phyloP scores from a whole-genome alignment of 2,888 invertebrate genomes.

The Furcula furcula region DNA sequence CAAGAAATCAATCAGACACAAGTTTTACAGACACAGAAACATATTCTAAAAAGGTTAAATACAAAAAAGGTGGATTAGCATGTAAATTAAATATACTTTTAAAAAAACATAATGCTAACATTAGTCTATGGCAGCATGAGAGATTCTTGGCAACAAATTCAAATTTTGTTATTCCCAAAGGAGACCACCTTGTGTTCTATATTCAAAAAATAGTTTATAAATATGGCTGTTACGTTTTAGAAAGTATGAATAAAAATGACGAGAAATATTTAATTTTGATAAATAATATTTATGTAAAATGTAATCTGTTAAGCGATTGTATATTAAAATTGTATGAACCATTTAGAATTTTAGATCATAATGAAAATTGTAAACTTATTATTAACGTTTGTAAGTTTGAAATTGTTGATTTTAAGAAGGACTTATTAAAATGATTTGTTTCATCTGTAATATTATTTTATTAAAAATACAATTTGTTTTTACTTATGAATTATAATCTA shows the following conservation, averaged over 20 bases:
- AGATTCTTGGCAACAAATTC: conserved; percentile 68
- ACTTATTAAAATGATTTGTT: too few relatives aligned
- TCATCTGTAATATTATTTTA: too few relatives aligned
- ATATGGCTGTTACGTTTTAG: conserved; percentile 57
- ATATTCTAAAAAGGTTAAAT: conserved; percentile 51
- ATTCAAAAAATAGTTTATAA: conserved; percentile 49
- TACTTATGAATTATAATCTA: too few relatives aligned
- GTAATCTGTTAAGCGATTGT: conserved; percentile 34
- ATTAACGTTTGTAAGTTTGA: conserved; percentile 70
- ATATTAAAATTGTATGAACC: conserved; percentile 62
- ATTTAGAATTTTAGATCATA: conserved; percentile 41
- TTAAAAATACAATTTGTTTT: too few relatives aligned
- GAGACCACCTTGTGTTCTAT: conserved; percentile 43
- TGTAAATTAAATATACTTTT: conserved; percentile 61
- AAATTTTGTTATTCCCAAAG: conserved; percentile 63
- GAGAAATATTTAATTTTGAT: conserved; percentile 50
- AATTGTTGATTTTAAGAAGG: conserved; percentile 27
- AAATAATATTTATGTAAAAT: conserved; percentile 46
- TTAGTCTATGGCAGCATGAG: conserved; percentile 81
- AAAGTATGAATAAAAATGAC: conserved; percentile 42
- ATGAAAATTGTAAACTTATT: conserved; percentile 42
- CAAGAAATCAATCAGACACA: conserved; percentile 12
- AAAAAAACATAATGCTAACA: conserved; percentile 66
- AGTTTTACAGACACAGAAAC: too few relatives aligned
- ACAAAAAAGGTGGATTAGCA: conserved; percentile 74